phyloP scores from a whole-genome alignment of 2,113 vertebrate genomes.

The Platichthys flesus region DNA sequence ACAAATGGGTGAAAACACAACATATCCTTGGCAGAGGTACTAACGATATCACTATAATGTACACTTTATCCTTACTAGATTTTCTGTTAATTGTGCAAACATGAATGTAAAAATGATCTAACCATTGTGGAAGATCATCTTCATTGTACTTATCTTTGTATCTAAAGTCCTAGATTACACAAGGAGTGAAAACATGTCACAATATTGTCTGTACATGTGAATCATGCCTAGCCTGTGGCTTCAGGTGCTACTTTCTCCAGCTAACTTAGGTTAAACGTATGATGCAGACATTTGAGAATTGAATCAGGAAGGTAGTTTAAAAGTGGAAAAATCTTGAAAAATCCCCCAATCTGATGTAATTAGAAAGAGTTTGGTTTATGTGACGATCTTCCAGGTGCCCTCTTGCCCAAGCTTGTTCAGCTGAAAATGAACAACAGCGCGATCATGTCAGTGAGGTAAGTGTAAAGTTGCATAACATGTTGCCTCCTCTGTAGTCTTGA shows the following conservation, averaged over 20 bases:
- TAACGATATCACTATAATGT: neutral
- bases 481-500: neutral
- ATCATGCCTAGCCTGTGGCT: conserved; percentile 15
- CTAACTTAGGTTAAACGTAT: conserved; percentile 9
- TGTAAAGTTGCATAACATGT: conserved; percentile 11
- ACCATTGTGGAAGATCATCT: conserved; percentile 22
- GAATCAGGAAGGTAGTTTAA: neutral
- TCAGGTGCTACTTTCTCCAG: neutral
- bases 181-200: conserved; percentile 26
- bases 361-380: conserved; percentile 38
- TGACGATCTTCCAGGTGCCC: conserved; percentile 82
- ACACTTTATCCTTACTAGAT: neutral
- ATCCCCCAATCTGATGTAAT: conserved; percentile 22
- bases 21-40: no score
- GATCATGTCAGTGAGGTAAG: conserved; percentile 91
- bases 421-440: conserved; percentile 93
- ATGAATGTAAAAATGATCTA: conserved; percentile 2
- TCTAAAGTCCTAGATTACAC: conserved; percentile 51
- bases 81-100: conserved; percentile 19
- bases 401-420: conserved; percentile 89
- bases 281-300: conserved; percentile 16
- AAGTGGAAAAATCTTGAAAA: conserved; percentile 17
- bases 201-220: conserved; percentile 38
- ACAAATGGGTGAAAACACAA: no score
- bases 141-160: conserved; percentile 28